Conservation (phyloP, 2,797 vertebrate genomes). For the Oreochromis grahami region DNA sequence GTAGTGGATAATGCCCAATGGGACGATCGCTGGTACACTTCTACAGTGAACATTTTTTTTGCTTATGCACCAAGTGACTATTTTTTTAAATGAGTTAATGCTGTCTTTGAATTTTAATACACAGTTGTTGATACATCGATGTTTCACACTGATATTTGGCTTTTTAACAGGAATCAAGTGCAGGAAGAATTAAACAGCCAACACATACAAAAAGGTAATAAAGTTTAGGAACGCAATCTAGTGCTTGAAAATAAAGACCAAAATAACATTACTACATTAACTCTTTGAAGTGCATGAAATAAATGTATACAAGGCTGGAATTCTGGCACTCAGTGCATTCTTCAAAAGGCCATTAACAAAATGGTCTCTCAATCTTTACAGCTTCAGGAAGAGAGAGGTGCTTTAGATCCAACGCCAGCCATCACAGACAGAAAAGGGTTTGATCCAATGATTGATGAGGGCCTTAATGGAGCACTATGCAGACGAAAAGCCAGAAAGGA, state of each 20-base stretch:
- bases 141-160: not conserved
- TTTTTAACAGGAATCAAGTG: not conserved
- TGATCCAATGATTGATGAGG: conserved; percentile 56
- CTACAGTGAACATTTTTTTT: not conserved
- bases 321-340: not conserved
- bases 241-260: not conserved
- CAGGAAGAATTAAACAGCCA: not conserved
- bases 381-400: conserved; percentile 28
- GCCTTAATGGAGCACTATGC: conserved; percentile 43
- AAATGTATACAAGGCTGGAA: not conserved
- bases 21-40: not conserved
- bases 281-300: not conserved
- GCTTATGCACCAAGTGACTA: not conserved
- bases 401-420: conserved; percentile 23
- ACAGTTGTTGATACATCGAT: not conserved
- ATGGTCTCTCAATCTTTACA: conserved; percentile 15
- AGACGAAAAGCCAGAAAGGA: conserved; percentile 47
- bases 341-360: conserved; percentile 13
- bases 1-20: not conserved
- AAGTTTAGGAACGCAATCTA: not conserved
- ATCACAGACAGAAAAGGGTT: conserved; percentile 25
- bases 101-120: not conserved
- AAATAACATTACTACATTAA: not conserved
- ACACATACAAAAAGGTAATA: not conserved
- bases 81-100: not conserved